Conservation (phyloP, 1,140 invertebrate genomes). For the Plectrocnemia conspersa region DNA sequence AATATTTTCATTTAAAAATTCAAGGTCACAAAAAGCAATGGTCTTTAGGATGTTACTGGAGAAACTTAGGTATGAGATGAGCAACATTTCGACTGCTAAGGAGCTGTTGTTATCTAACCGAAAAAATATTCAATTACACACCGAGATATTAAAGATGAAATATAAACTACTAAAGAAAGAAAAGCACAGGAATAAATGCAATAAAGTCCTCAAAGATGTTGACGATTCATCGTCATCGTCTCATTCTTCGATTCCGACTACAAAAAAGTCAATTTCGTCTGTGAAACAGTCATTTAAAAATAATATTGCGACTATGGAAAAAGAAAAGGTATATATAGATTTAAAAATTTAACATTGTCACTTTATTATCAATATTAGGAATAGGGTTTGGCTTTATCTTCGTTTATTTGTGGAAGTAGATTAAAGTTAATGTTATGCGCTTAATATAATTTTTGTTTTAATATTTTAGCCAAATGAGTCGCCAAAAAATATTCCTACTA, state of each 20-base stretch:
- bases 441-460: too few relatives aligned
- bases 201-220: neutral
- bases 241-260: neutral
- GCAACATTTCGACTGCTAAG: too few relatives aligned
- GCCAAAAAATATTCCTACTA: too few relatives aligned
- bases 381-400: too few relatives aligned
- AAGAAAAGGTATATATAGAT: neutral
- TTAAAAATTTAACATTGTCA: neutral
- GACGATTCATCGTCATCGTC: neutral
- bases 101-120: too few relatives aligned
- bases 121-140: slow-evolving; percentile 9
- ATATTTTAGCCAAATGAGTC: too few relatives aligned
- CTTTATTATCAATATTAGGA: neutral
- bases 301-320: neutral
- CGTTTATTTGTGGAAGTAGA: too few relatives aligned
- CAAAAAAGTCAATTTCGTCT: neutral
- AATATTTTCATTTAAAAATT: too few relatives aligned
- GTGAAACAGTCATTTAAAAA: neutral
- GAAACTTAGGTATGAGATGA: too few relatives aligned
- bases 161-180: neutral
- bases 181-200: neutral
- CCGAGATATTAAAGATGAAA: slow-evolving; percentile 1
- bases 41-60: too few relatives aligned
- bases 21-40: too few relatives aligned
- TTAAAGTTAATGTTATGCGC: too few relatives aligned